Conservation (phyloP, 2,888 invertebrate species). For the Dorcus parallelipipedus region DNA sequence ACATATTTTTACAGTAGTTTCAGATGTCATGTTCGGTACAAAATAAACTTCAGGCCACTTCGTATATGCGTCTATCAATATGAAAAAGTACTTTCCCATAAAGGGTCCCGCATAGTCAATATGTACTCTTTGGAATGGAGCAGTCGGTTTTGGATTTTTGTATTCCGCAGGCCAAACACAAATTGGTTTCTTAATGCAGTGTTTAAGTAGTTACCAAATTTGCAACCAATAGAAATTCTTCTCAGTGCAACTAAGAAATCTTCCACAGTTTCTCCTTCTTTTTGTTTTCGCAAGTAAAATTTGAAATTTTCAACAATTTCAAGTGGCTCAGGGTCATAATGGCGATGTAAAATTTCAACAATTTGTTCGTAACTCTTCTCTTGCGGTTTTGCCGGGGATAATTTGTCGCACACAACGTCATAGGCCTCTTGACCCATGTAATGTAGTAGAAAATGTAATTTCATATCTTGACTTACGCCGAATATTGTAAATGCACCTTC, state of each 20-base stretch:
- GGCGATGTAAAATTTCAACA: slow-evolving; percentile 1
- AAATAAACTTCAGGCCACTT: slow-evolving; percentile 27
- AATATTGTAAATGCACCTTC: slow-evolving; percentile 17
- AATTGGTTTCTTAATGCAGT: slow-evolving; percentile 31
- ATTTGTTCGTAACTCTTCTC: neutral
- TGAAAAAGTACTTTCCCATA: slow-evolving; percentile 21
- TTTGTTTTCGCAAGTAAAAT: slow-evolving; percentile 27
- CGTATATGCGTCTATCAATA: slow-evolving; percentile 25
- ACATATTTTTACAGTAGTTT: slow-evolving; percentile 18
- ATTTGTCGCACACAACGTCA: slow-evolving; percentile 19
- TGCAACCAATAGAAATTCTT: slow-evolving; percentile 23
- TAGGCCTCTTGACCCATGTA: slow-evolving; percentile 19
- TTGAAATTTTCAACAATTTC: slow-evolving; percentile 28
- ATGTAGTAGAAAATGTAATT: slow-evolving; percentile 12
- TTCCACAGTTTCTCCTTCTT: slow-evolving; percentile 20
- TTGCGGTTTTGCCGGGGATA: slow-evolving; percentile 7
- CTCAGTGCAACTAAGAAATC: slow-evolving; percentile 24
- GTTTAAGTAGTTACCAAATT: slow-evolving; percentile 26
- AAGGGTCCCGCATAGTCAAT: slow-evolving; percentile 26
- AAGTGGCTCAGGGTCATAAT: slow-evolving; percentile 21
- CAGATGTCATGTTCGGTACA: slow-evolving; percentile 20
- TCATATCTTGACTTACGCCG: neutral
- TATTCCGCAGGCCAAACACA: slow-evolving; percentile 27
- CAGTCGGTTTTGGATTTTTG: slow-evolving; percentile 25
- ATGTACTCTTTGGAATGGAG: slow-evolving; percentile 24